Conservation (phyloP, 2,113 vertebrate genomes). For the Eidolon helvum region DNA sequence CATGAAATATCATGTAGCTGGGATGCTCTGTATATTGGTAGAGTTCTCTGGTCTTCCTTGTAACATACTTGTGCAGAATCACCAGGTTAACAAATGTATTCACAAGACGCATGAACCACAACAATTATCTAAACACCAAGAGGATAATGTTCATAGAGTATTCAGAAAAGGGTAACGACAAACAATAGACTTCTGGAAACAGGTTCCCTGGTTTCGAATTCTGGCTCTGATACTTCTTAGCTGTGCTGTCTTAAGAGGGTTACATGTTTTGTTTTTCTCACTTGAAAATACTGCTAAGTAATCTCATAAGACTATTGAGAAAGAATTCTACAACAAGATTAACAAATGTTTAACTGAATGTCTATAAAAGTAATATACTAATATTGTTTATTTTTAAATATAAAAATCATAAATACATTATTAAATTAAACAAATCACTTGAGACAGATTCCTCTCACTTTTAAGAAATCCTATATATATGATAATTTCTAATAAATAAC, state of each 20-base stretch:
- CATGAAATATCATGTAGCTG: neutral
- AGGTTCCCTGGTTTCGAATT: neutral
- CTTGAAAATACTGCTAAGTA: neutral
- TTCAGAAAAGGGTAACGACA: neutral
- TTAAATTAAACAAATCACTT: neutral
- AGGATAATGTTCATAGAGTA: neutral
- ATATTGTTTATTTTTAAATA: neutral
- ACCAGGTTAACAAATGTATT: neutral
- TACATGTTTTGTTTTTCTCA: neutral
- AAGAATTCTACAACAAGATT: neutral
- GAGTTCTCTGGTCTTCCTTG: neutral
- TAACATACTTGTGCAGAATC: neutral
- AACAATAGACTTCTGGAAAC: neutral
- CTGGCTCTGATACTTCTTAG: neutral
- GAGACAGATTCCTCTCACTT: neutral
- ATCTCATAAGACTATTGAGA: neutral
- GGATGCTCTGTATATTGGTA: neutral
- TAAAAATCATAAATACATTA: neutral
- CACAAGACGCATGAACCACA: neutral
- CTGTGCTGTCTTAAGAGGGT: neutral
- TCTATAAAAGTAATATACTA: neutral
- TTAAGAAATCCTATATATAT: neutral
- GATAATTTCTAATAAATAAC: neutral
- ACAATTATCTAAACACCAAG: neutral
- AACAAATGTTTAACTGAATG: neutral